Base-by-base conservation (phyloP, 1,140 invertebrate species). In the Cardiocondyla obscurior region DNA sequence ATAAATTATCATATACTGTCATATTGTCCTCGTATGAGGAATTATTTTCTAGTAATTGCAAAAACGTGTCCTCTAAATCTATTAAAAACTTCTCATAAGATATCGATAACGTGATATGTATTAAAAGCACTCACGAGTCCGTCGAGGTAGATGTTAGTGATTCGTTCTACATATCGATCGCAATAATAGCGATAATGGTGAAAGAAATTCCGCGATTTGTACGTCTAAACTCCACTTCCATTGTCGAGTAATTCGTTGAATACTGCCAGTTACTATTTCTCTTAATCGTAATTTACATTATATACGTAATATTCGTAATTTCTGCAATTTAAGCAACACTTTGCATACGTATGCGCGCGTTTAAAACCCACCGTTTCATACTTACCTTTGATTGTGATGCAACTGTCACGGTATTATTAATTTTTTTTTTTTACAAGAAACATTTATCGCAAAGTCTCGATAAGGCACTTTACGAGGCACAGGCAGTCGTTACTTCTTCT, bases 401-500 rank as follows among this genome's bases (percentile, higher is more conserved):
- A 10, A 33, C n/a, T 2, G 3, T 49, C n/a, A n/a, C n/a, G n/a
- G n/a, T n/a, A n/a, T n/a, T n/a, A n/a, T n/a, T n/a, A 62, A 25
- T 22, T 14, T n/a, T 42, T 42, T 25, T 10, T 19, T 39, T 19
- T 30, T 30, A 30, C n/a, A 12, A 55, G 25, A 55, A 51, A 36
- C 14, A 76, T 22, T 16, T 30, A 16, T 64, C 28, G 8, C 33
- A 67, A 67, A 60, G 14, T 74, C 39, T 83, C 8, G 10, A 0
- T 67, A 83, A 49, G 39, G 51, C 44, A 73, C 42, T 49, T 39
- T 60, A n/a, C 33, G 30, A 46, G 25, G 10, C 14, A 36, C 33
- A 44, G 10, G 42, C 16, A n/a, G 0, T 49, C n/a, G 39, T 77
- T 89, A 89, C 53, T 85, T 86, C 5, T 83, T 57, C 36, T 89